Evolutionary conservation across 2,888 invertebrate genomes (phyloP).

Genomic region (Yponomeuta evonymella): DNA sequence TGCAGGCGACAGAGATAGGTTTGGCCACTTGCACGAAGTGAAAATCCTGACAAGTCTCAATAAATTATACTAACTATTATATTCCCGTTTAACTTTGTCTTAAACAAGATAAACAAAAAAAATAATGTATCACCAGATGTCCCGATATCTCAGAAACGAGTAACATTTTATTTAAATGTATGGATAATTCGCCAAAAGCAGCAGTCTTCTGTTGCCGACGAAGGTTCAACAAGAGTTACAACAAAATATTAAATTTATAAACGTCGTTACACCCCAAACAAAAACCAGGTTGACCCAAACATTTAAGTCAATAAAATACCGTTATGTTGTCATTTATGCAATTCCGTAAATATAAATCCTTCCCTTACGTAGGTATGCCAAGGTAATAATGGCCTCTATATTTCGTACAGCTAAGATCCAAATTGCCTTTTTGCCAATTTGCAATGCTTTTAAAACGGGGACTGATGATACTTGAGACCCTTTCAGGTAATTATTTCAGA

Average conservation of each 20-base stretch:
- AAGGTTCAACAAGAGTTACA: constrained; percentile 63
- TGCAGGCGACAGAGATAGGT: too few relatives aligned
- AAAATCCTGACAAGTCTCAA: too few relatives aligned
- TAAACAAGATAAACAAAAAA: neutral
- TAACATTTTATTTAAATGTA: constrained; percentile 71
- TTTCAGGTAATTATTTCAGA: constrained; percentile 15
- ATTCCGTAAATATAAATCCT: constrained; percentile 70
- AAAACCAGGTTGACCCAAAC: constrained; percentile 74
- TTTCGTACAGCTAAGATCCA: constrained; percentile 35
- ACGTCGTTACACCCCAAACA: constrained; percentile 70
- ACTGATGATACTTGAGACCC: constrained; percentile 9
- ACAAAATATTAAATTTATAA: constrained; percentile 60
- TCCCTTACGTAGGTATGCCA: constrained; percentile 37
- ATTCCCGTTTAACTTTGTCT: too few relatives aligned
- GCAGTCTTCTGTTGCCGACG: constrained; percentile 62
- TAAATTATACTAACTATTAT: too few relatives aligned
- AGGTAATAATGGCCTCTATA: constrained; percentile 53
- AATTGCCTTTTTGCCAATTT: neutral
- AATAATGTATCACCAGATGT: constrained; percentile 26
- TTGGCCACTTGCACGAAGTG: too few relatives aligned
- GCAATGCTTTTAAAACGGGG: neutral
- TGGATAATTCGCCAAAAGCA: constrained; percentile 58
- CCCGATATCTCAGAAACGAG: constrained; percentile 54
- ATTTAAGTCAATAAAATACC: constrained; percentile 66
- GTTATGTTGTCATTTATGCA: constrained; percentile 68